phyloP scores from a whole-genome alignment of 1,140 invertebrate species.

The Drosophila carrolli region DNA sequence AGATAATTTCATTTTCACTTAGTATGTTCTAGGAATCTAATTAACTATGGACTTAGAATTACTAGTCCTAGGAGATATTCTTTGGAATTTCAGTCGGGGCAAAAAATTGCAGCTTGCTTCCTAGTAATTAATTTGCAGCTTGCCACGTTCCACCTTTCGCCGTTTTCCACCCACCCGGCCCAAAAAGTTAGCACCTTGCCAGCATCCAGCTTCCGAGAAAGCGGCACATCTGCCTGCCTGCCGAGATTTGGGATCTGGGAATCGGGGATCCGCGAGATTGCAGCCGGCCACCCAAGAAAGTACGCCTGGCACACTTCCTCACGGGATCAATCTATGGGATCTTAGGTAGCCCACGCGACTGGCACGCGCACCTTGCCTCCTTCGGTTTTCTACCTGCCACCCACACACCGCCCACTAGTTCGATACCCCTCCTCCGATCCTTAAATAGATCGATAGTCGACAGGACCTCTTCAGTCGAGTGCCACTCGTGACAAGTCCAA shows the following conservation, averaged over 20 bases:
- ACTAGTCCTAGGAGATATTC: not conserved
- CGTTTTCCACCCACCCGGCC: constrained; percentile 51
- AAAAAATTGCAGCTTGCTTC: constrained; percentile 71
- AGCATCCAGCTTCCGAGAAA: constrained; percentile 65
- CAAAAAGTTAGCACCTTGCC: constrained; percentile 50
- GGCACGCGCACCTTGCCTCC: constrained; percentile 68
- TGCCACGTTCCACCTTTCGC: constrained; percentile 62
- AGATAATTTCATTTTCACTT: no score
- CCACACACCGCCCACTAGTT: constrained; percentile 22
- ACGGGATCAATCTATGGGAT: constrained; percentile 44
- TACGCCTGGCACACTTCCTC: constrained; percentile 70
- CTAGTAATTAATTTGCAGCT: constrained; percentile 64
- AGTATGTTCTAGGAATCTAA: not conserved
- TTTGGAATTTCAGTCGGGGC: constrained; percentile 7
- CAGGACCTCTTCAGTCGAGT: constrained; percentile 63
- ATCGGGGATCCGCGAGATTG: constrained; percentile 34
- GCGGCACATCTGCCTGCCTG: constrained; percentile 69
- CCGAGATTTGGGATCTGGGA: constrained; percentile 15
- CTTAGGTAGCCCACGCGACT: constrained; percentile 69
- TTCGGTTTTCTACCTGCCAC: constrained; percentile 9
- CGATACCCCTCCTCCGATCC: constrained; percentile 14
- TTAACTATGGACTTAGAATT: not conserved
- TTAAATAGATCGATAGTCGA: constrained; percentile 58
- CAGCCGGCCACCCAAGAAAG: constrained; percentile 63
- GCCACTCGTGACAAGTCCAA: constrained; percentile 74